Conservation (phyloP, 64 coral and sea anemone species). For the Stichodactyla mertensii region DNA sequence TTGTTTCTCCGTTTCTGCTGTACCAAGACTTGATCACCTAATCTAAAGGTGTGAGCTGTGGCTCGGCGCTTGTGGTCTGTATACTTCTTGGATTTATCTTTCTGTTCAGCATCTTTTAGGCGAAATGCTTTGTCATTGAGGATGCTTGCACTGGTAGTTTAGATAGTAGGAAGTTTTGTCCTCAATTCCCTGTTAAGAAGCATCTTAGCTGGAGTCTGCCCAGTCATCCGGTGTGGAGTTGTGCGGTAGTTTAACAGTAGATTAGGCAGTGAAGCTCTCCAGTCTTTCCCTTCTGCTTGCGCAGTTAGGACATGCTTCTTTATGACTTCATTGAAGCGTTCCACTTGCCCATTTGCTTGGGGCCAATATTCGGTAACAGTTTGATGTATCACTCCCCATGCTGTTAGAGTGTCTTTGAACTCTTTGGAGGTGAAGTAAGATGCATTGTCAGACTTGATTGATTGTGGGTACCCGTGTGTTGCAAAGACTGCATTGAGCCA, state of each 20-base stretch:
- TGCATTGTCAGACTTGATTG: constrained; percentile 51
- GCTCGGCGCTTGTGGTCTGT: too few relatives aligned
- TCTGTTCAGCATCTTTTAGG: too few relatives aligned
- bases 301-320: constrained; percentile 23
- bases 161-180: constrained; percentile 31
- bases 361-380: constrained; percentile 52
- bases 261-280: neutral
- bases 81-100: too few relatives aligned
- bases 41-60: too few relatives aligned
- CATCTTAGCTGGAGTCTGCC: constrained; percentile 29
- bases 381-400: constrained; percentile 38
- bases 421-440: constrained; percentile 51
- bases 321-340: constrained; percentile 35
- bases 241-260: constrained; percentile 42
- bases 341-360: constrained; percentile 58
- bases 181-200: constrained; percentile 15
- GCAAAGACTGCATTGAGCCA: constrained; percentile 34
- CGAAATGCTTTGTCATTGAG: too few relatives aligned
- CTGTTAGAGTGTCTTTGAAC: constrained; percentile 16
- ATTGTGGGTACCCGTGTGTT: constrained; percentile 38
- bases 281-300: too few relatives aligned
- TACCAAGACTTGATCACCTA: too few relatives aligned
- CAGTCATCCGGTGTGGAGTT: constrained; percentile 37
- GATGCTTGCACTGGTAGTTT: too few relatives aligned
- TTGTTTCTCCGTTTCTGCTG: too few relatives aligned